Evolutionary conservation across 2,888 invertebrate genomes (phyloP).

Genomic region (Hemicrepidius hirtus): DNA sequence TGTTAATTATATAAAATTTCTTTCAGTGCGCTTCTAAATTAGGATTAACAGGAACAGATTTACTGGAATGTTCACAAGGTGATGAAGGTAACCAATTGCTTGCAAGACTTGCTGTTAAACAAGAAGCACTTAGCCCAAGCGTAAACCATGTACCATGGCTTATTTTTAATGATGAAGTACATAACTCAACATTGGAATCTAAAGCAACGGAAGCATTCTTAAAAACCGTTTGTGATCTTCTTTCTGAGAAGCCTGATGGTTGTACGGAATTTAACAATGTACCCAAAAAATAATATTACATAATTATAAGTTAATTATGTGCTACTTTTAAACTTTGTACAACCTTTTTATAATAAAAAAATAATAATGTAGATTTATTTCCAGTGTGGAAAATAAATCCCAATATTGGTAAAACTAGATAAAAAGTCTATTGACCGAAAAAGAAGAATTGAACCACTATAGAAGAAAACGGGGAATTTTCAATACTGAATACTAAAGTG

Average conservation of each 20-base stretch:
- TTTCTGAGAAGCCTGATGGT: neutral
- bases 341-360: no score
- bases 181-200: neutral
- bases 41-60: conserved; percentile 53
- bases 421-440: no score
- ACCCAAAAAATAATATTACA: neutral
- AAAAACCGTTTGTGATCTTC: neutral
- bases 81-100: conserved; percentile 66
- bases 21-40: conserved; percentile 64
- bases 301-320: no score
- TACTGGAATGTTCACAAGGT: conserved; percentile 61
- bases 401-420: no score
- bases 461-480: no score
- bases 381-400: no score
- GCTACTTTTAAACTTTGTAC: no score
- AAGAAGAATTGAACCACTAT: no score
- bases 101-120: conserved; percentile 63
- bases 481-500: no score
- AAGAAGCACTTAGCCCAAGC: neutral
- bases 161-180: neutral
- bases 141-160: neutral
- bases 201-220: neutral
- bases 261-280: neutral
- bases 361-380: no score
- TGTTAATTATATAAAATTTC: conserved; percentile 16